Percentiles rank a stretch among this genome's conserved stretches.
These are phyloP conservation scores for Oceanites oceanicus DNA, from an alignment of 2,113 vertebrate species.

Conservation along the genomic window DNA sequence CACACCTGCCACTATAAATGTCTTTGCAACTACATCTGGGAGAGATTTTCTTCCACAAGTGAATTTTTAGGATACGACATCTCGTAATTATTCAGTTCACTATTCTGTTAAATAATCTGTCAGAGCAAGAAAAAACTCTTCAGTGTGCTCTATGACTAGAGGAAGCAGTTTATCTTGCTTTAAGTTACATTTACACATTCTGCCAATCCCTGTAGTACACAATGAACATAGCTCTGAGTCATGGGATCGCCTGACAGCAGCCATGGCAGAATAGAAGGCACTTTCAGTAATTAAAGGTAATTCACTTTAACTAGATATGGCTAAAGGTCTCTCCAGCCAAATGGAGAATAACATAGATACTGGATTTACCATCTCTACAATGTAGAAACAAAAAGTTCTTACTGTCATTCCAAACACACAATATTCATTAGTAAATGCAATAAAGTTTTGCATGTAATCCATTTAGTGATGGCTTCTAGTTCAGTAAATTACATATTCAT, in stretches of 20 bases:
- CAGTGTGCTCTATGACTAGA: not conserved
- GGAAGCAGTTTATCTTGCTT: not conserved
- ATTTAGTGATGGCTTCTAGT: not conserved
- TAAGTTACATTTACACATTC: not conserved
- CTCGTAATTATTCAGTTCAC: not conserved
- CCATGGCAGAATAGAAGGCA: not conserved
- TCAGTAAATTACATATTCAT: not conserved
- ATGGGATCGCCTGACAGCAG: not conserved
- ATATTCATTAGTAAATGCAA: not conserved
- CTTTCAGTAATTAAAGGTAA: constrained; percentile 28
- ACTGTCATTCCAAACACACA: not conserved
- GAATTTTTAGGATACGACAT: not conserved
- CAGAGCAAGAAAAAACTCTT: not conserved
- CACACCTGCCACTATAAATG: not conserved
- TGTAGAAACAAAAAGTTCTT: not conserved
- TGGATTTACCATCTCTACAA: not conserved
- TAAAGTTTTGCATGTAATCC: not conserved
- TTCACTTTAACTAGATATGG: not conserved
- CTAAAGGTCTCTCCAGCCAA: not conserved
- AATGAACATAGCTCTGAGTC: not conserved
- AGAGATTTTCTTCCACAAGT: not conserved
- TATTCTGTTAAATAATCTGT: not conserved
- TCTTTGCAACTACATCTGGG: not conserved
- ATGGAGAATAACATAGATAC: not conserved
- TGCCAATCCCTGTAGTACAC: not conserved